A percentile compares a stretch with the other conserved stretches of the same genome.
phyloP scores from a whole-genome alignment of 2,888 invertebrate species.

The Drosophila meridiana region DNA sequence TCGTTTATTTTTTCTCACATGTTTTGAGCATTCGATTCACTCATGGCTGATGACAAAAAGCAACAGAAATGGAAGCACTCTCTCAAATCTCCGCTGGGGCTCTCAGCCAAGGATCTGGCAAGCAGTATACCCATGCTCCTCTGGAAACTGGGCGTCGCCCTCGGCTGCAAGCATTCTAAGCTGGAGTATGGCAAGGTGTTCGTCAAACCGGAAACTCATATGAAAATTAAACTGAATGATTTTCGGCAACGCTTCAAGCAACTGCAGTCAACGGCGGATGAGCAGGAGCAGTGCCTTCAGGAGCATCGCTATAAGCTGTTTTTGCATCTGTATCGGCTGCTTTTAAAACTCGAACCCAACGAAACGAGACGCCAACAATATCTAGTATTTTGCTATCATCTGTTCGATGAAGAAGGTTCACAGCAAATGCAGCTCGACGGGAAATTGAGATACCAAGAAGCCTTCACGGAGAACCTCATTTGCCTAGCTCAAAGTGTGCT shows the following conservation, averaged over 20 bases:
- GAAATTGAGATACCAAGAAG: neutral
- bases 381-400: slow-evolving; percentile 29
- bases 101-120: neutral
- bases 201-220: neutral
- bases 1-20: neutral
- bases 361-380: neutral
- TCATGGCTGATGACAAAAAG: slow-evolving; percentile 11
- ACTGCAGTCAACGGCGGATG: neutral
- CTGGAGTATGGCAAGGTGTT: neutral
- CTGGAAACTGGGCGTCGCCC: neutral
- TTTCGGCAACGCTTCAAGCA: slow-evolving; percentile 27
- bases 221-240: slow-evolving; percentile 9
- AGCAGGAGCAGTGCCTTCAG: neutral
- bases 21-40: neutral
- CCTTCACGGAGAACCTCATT: slow-evolving; percentile 21
- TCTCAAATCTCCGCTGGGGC: neutral
- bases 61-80: neutral
- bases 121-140: neutral
- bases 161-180: slow-evolving; percentile 1
- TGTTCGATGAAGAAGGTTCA: slow-evolving; percentile 11
- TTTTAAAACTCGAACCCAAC: slow-evolving; percentile 19
- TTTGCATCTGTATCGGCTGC: slow-evolving; percentile 31
- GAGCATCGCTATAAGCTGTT: slow-evolving; percentile 30
- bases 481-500: neutral
- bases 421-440: neutral